A percentile compares a stretch with the other conserved stretches of the same genome.
Evolutionary conservation across 2,797 vertebrate species (phyloP).

Genomic region (Bradypodion ventrale): DNA sequence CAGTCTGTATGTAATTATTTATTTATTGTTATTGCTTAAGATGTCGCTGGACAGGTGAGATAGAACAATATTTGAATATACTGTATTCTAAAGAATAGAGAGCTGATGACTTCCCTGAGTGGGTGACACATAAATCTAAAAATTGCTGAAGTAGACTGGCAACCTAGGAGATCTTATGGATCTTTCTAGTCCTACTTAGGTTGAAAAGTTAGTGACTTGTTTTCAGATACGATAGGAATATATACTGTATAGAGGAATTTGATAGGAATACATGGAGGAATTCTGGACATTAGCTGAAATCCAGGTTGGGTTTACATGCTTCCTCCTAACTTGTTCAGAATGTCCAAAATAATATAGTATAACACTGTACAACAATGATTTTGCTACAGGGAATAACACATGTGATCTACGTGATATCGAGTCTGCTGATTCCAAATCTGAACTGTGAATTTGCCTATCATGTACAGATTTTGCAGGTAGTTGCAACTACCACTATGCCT

Average conservation of each 20-base stretch:
- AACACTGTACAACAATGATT: too few relatives aligned
- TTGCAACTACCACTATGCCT: too few relatives aligned
- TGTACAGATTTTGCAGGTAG: too few relatives aligned
- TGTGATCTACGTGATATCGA: too few relatives aligned
- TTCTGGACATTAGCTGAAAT: not conserved
- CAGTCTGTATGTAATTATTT: not conserved
- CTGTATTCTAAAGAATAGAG: not conserved
- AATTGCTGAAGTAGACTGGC: not conserved
- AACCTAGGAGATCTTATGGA: not conserved
- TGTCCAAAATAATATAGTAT: not conserved
- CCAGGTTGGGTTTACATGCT: not conserved
- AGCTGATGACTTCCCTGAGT: too few relatives aligned
- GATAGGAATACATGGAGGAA: not conserved
- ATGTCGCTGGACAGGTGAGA: not conserved
- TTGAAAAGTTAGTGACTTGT: not conserved
- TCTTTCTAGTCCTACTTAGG: not conserved
- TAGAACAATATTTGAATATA: not conserved
- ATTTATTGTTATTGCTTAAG: not conserved
- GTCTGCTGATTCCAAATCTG: too few relatives aligned
- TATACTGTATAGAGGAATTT: not conserved
- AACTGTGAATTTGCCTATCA: too few relatives aligned
- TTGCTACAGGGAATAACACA: too few relatives aligned
- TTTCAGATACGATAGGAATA: not conserved
- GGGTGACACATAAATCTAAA: too few relatives aligned
- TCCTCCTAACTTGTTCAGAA: not conserved